Base-by-base conservation (phyloP, 2,113 vertebrate genomes). In the Macrotus californicus region DNA sequence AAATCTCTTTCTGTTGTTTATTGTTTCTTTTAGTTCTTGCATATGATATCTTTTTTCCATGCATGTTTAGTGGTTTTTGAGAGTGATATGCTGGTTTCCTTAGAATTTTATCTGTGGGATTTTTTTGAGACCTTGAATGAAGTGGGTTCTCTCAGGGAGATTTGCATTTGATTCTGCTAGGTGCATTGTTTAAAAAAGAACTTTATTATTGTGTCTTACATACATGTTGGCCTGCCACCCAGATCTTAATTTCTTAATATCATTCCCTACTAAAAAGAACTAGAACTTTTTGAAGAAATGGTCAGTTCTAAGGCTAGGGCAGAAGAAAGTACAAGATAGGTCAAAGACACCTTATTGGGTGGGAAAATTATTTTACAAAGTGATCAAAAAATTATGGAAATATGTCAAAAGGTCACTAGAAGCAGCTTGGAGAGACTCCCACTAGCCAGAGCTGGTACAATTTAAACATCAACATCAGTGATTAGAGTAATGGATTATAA, bases 191-290 rank as follows among this genome's bases (percentile, higher is more conserved):
- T 2, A 14, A 73, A 36, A 41, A 89, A 72, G 54, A 81, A 93
- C 73, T 69, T 54, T 64, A 85, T 83, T 87, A 24, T 39, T 80
- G 13, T 67, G 31, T 76, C 54, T 92, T 95, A 91, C n/a, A 6
- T 77, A 52, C 69, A 50, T 70, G 10, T 82, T 70, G 56, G 14
- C 59, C 43, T 96, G 3, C 50, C 11, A 76, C 39, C 26, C 21
- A 96, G 67, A 86, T 86, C 54, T 92, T 91, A 50, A 89, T 69
- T 95, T 89, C 43, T 88, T 86, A 54, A 91, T 72, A 64, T 34
- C 34, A 93, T n/a, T 86, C 4, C 16, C 46, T 61, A 61, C 70
- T 88, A 41, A 96, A 91, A 80, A 83, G 48, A 96, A 69, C 66
- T 92, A 48, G 5, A 43, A 29, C 14, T 77, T 39, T 86, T 77